Conservation (phyloP, 2,113 vertebrate genomes). For the Dinomys branickii region DNA sequence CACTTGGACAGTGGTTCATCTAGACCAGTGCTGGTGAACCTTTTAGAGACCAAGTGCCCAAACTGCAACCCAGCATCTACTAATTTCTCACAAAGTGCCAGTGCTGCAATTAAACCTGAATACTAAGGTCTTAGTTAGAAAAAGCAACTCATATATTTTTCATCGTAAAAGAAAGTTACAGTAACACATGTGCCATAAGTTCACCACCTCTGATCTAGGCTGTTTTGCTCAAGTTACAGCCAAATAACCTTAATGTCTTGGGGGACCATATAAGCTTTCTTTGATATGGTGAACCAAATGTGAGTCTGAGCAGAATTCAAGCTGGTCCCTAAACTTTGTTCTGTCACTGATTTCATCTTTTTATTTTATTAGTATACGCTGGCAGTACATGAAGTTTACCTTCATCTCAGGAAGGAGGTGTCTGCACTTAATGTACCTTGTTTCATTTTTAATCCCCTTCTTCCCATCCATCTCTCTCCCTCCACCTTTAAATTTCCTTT, state of each 20-base stretch:
- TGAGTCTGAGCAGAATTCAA: too few relatives aligned
- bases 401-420: too few relatives aligned
- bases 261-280: rapidly evolving
- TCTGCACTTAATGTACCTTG: too few relatives aligned
- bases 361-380: too few relatives aligned
- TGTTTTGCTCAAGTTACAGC: background rate
- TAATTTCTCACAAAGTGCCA: background rate
- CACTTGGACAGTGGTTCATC: background rate
- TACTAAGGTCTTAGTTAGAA: background rate
- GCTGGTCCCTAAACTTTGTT: background rate
- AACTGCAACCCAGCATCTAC: background rate
- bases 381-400: too few relatives aligned
- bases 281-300: background rate
- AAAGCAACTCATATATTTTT: background rate
- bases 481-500: too few relatives aligned
- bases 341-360: background rate
- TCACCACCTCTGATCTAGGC: background rate
- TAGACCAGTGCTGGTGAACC: background rate
- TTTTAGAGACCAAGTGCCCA: background rate
- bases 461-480: too few relatives aligned
- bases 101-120: background rate
- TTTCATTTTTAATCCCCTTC: too few relatives aligned
- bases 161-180: background rate
- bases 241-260: background rate
- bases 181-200: too few relatives aligned